A percentile compares a stretch with the other conserved stretches of the same genome.
Evolutionary conservation across 2,888 invertebrate genomes (phyloP).

Genomic region (Lithophane leautieri): DNA sequence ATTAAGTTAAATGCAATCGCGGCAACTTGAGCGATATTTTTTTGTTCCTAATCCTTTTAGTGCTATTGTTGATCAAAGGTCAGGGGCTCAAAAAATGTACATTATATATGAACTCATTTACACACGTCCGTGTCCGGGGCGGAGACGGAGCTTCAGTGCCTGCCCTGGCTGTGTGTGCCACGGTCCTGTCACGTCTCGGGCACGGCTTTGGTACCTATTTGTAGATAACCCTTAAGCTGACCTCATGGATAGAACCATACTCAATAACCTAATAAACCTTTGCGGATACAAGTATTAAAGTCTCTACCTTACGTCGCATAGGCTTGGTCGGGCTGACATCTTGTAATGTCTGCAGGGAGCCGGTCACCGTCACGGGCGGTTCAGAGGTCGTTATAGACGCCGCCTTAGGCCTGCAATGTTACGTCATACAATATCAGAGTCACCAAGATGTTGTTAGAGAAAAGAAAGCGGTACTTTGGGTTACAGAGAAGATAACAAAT

Average conservation of each 20-base stretch:
- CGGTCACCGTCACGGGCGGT: constrained; percentile 76
- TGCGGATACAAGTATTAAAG: constrained; percentile 25
- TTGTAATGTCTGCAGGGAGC: constrained; percentile 83
- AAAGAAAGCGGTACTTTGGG: constrained; percentile 20
- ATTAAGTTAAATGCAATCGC: too few relatives aligned
- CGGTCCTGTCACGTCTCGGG: too few relatives aligned
- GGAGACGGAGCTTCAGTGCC: background rate
- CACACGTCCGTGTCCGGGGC: too few relatives aligned
- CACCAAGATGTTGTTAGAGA: too few relatives aligned
- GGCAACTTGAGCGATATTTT: too few relatives aligned
- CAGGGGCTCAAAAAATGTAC: background rate
- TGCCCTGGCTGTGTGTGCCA: background rate
- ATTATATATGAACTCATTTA: background rate
- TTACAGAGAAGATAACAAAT: constrained; percentile 35
- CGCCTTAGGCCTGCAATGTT: constrained; percentile 83
- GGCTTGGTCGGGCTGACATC: constrained; percentile 88
- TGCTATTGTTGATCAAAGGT: too few relatives aligned
- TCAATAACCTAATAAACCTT: background rate
- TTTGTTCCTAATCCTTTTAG: too few relatives aligned
- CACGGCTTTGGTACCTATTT: background rate
- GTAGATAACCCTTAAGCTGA: background rate
- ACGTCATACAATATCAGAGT: constrained; percentile 35
- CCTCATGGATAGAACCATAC: background rate
- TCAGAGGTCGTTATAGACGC: constrained; percentile 85
- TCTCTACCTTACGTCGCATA: constrained; percentile 83